Evolutionary conservation across 2,888 invertebrate species (phyloP).

Genomic region (Zygothrica quintamaculata): DNA sequence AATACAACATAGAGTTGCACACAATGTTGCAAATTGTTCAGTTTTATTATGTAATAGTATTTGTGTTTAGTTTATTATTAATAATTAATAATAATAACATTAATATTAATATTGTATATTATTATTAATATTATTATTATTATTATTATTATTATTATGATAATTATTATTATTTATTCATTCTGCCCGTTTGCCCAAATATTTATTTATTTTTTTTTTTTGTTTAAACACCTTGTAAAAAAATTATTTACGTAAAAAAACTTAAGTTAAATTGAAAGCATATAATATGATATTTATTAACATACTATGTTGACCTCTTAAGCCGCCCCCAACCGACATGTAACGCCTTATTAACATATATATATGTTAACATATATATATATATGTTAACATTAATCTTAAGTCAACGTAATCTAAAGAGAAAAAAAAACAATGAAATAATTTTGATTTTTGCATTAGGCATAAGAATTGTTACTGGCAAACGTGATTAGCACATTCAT

Average conservation of each 20-base stretch:
- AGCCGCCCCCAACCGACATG: constrained; percentile 42
- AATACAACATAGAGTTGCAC: constrained; percentile 9
- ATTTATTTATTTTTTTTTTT: too few relatives aligned
- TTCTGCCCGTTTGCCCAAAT: constrained; percentile 50
- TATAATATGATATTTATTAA: constrained; percentile 30
- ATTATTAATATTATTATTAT: constrained; percentile 17
- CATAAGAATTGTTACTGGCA: constrained; percentile 22
- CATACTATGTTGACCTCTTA: constrained; percentile 36
- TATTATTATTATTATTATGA: constrained; percentile 16
- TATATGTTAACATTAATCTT: constrained; percentile 44
- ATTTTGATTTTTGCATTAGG: constrained; percentile 37
- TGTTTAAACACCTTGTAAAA: constrained; percentile 66
- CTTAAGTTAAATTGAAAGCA: too few relatives aligned
- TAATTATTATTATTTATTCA: neutral
- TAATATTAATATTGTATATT: constrained; percentile 7
- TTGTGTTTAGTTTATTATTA: too few relatives aligned
- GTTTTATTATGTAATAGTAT: constrained; percentile 44
- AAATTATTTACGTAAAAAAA: constrained; percentile 23
- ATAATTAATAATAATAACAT: too few relatives aligned
- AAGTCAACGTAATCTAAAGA: constrained; percentile 41
- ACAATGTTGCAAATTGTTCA: constrained; percentile 48
- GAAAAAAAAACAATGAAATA: too few relatives aligned
- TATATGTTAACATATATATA: too few relatives aligned
- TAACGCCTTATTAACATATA: constrained; percentile 49
- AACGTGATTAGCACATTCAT: constrained; percentile 45